Evolutionary conservation across 2,113 vertebrate genomes (phyloP).

Genomic region (Fulmarus glacialis): DNA sequence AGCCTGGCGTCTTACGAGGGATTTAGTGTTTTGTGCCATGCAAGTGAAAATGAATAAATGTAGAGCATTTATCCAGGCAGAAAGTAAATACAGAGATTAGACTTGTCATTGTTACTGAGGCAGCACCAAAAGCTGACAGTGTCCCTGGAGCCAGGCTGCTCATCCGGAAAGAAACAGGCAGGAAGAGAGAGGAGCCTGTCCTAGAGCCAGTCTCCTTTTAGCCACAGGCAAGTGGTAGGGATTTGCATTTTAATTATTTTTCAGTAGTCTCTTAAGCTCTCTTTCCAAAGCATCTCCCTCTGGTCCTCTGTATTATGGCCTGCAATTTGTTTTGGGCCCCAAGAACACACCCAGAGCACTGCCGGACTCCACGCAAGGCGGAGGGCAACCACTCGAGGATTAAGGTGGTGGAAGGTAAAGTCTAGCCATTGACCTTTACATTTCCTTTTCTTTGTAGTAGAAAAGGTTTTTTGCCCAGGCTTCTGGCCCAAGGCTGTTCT

Average conservation of each 20-base stretch:
- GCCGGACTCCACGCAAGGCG: background rate
- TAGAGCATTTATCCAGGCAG: constrained; percentile 12
- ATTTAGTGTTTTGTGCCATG: constrained; percentile 57
- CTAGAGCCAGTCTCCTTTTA: constrained; percentile 30
- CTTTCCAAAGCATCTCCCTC: constrained; percentile 30
- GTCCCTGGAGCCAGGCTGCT: constrained; percentile 48
- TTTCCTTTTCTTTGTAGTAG: constrained; percentile 38
- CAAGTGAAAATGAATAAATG: constrained; percentile 37
- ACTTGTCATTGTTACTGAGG: constrained; percentile 57
- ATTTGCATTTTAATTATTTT: constrained; percentile 60
- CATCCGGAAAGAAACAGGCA: constrained; percentile 29
- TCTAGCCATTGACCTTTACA: constrained; percentile 1
- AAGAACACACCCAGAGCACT: background rate
- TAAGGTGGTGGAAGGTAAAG: constrained; percentile 55
- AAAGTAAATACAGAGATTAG: constrained; percentile 68
- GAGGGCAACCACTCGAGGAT: background rate
- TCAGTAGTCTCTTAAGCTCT: constrained; percentile 42
- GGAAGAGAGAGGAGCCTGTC: constrained; percentile 44
- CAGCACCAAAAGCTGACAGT: constrained; percentile 11
- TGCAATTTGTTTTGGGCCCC: background rate
- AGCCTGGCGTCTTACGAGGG: background rate
- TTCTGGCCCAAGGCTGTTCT: background rate
- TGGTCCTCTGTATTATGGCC: background rate
- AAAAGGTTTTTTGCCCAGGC: background rate
- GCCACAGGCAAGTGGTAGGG: constrained; percentile 28